These are phyloP conservation scores for Nothoprocta perdicaria DNA, from an alignment of 2,113 vertebrate species.

Conservation along the genomic window DNA sequence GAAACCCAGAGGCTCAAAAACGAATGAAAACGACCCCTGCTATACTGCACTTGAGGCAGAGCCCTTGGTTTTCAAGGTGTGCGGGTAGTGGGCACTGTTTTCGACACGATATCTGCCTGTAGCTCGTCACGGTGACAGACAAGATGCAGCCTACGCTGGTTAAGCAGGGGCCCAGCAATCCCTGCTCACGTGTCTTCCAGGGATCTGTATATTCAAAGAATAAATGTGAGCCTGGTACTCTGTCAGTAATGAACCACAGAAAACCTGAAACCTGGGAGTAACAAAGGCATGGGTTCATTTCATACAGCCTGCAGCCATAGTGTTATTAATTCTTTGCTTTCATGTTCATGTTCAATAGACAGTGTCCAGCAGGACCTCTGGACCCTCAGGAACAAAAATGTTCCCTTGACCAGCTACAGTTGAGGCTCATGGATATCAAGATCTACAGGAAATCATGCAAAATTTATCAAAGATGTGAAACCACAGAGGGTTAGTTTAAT, in stretches of 20 bases:
- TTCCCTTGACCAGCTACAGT: neutral
- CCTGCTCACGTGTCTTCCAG: neutral
- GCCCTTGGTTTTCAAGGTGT: neutral
- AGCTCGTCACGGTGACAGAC: neutral
- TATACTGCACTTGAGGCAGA: neutral
- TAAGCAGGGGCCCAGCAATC: neutral
- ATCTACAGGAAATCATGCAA: neutral
- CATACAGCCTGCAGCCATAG: neutral
- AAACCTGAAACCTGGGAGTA: neutral
- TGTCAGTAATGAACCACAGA: neutral
- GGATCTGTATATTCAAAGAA: neutral
- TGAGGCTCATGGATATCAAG: neutral
- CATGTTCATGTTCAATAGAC: neutral
- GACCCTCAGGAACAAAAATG: neutral
- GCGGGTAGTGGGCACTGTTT: neutral
- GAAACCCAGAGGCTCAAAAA: neutral
- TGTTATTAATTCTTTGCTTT: neutral
- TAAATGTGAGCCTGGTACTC: neutral
- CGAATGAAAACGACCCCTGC: neutral
- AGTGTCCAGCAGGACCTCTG: neutral
- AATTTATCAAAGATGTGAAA: neutral
- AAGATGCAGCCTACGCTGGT: conserved; percentile 2
- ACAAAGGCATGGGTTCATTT: neutral
- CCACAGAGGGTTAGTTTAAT: neutral
- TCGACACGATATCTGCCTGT: neutral